Evolutionary conservation across 2,113 vertebrate species (phyloP).

Genomic region (Apus apus): DNA sequence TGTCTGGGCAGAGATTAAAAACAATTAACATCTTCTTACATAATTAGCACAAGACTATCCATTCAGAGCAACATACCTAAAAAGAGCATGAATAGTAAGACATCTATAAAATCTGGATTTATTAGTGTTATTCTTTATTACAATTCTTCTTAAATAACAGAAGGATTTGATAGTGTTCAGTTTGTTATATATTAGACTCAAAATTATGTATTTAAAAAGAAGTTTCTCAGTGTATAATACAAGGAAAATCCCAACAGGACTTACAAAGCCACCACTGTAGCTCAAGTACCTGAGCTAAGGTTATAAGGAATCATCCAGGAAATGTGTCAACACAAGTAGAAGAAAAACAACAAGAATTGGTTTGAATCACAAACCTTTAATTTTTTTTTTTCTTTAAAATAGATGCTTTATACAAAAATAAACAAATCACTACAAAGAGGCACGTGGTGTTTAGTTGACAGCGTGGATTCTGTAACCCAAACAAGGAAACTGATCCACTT

Average conservation of each 20-base stretch:
- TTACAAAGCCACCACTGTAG: background rate
- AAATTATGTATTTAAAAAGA: background rate
- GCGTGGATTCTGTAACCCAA: constrained; percentile 37
- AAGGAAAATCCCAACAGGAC: background rate
- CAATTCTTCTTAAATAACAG: background rate
- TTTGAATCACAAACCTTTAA: background rate
- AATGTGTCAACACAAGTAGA: background rate
- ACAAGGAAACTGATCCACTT: constrained; percentile 37
- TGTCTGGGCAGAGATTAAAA: background rate
- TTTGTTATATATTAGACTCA: background rate
- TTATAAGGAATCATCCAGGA: background rate
- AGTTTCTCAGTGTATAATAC: background rate
- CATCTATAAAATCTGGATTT: background rate
- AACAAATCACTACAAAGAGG: background rate
- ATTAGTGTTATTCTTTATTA: background rate
- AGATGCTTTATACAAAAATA: background rate
- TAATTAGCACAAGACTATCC: background rate
- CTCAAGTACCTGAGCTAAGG: background rate
- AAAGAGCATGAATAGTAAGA: background rate
- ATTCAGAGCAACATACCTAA: background rate
- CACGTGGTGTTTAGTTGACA: background rate
- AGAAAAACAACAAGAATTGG: background rate
- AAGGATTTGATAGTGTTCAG: background rate
- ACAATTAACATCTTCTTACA: background rate
- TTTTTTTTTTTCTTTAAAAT: background rate